A percentile compares a stretch with the other conserved stretches of the same genome.
Evolutionary conservation across 2,888 invertebrate genomes (phyloP).

Genomic region (Agriopis marginaria): DNA sequence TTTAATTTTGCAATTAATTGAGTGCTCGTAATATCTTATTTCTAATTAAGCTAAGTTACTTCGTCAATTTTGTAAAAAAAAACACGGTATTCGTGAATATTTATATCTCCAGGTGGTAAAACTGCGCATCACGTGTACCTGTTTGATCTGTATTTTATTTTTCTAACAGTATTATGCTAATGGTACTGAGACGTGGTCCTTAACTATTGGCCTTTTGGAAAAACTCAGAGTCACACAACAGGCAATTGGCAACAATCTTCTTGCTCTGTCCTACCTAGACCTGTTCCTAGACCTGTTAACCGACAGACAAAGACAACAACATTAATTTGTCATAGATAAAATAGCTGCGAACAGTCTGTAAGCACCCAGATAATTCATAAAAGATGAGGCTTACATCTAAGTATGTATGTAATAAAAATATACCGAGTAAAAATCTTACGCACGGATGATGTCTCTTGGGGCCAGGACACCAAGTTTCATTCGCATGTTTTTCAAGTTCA

Average conservation of each 20-base stretch:
- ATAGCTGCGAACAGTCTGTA: too few relatives aligned
- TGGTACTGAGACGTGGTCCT: too few relatives aligned
- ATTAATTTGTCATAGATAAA: too few relatives aligned
- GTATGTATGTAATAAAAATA: neutral
- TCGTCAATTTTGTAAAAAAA: conserved; percentile 24
- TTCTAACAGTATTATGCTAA: neutral
- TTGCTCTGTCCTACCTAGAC: too few relatives aligned
- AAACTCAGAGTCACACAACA: too few relatives aligned
- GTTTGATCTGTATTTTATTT: conserved; percentile 1
- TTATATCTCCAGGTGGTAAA: conserved; percentile 5
- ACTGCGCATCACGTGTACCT: neutral
- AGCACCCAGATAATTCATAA: neutral
- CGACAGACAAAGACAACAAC: too few relatives aligned
- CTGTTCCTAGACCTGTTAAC: too few relatives aligned
- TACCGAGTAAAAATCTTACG: neutral
- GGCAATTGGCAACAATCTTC: too few relatives aligned
- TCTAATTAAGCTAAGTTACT: conserved; percentile 38
- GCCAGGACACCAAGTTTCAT: neutral
- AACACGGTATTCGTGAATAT: conserved; percentile 2
- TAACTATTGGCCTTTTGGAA: too few relatives aligned
- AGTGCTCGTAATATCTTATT: conserved; percentile 40
- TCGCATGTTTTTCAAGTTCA: conserved; percentile 3
- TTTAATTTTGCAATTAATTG: conserved; percentile 44
- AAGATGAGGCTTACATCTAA: neutral
- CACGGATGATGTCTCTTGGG: conserved; percentile 4